A percentile compares a stretch with the other conserved stretches of the same genome.
phyloP scores from a whole-genome alignment of 2,888 invertebrate species.

The Anorthoa munda region DNA sequence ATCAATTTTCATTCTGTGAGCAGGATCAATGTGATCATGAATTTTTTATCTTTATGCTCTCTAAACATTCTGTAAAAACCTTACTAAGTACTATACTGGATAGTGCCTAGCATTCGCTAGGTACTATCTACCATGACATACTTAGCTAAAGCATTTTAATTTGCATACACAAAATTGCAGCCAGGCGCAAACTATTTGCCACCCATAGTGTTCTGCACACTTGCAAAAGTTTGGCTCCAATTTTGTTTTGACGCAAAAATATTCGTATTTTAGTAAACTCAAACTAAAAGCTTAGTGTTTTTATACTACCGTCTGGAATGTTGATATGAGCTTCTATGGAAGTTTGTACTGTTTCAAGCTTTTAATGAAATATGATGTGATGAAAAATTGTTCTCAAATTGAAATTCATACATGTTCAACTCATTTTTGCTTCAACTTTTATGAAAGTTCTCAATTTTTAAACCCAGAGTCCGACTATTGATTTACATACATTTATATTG shows the following conservation, averaged over 20 bases:
- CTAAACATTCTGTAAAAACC: not conserved
- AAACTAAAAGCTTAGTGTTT: not conserved
- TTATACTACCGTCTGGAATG: not conserved
- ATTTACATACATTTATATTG: not conserved
- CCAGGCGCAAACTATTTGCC: not conserved
- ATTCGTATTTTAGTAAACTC: not conserved
- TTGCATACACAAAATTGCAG: not conserved
- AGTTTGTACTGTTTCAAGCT: not conserved
- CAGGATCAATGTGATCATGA: not conserved
- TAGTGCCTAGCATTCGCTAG: not conserved
- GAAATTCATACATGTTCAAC: not conserved
- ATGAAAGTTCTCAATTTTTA: not conserved
- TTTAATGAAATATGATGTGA: conserved; percentile 6
- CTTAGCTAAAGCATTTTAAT: not conserved
- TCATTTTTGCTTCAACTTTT: conserved; percentile 7
- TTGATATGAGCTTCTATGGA: not conserved
- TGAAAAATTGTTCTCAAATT: not conserved
- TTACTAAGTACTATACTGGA: no score
- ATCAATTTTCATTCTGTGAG: not conserved
- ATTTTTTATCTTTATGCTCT: not conserved
- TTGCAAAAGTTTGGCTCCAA: conserved; percentile 1
- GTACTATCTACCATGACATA: not conserved
- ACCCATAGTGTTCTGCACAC: not conserved
- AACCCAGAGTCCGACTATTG: not conserved
- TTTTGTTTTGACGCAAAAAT: not conserved